These are phyloP conservation scores for Acanthisitta chloris DNA, from an alignment of 2,113 vertebrate genomes.

Conservation along the genomic window DNA sequence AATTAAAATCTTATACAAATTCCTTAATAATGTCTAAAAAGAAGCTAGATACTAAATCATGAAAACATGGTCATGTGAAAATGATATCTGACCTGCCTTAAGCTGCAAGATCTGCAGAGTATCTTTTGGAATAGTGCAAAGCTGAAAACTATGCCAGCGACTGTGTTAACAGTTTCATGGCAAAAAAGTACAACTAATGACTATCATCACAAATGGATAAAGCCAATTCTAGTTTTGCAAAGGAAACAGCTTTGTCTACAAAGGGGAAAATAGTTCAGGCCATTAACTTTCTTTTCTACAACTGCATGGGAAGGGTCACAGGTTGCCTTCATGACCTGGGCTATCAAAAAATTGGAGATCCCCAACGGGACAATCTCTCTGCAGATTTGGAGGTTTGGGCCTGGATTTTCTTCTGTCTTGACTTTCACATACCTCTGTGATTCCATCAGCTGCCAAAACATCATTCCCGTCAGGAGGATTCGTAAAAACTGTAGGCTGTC, in stretches of 20 bases:
- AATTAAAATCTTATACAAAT: neutral
- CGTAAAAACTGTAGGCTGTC: neutral
- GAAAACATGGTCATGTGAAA: neutral
- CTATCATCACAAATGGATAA: neutral
- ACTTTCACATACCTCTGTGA: constrained; percentile 38
- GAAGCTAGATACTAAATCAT: neutral
- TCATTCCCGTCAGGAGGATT: constrained; percentile 46
- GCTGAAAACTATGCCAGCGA: neutral
- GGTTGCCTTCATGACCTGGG: neutral
- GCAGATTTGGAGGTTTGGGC: constrained; percentile 26
- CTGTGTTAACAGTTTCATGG: neutral
- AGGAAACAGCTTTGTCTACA: neutral
- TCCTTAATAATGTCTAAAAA: neutral
- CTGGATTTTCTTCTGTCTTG: constrained; percentile 39
- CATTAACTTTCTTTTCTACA: neutral
- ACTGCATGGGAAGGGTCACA: neutral
- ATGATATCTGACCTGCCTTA: neutral
- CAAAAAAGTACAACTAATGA: neutral
- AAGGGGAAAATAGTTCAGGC: neutral
- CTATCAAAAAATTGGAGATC: constrained; percentile 32
- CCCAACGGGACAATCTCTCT: constrained; percentile 41
- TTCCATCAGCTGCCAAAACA: constrained; percentile 35
- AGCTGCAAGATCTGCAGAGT: neutral
- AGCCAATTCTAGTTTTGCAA: neutral
- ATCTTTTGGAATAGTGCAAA: neutral